These are phyloP conservation scores for Semaprochilodus insignis DNA, from an alignment of 2,797 vertebrate species.

Conservation along the genomic window DNA sequence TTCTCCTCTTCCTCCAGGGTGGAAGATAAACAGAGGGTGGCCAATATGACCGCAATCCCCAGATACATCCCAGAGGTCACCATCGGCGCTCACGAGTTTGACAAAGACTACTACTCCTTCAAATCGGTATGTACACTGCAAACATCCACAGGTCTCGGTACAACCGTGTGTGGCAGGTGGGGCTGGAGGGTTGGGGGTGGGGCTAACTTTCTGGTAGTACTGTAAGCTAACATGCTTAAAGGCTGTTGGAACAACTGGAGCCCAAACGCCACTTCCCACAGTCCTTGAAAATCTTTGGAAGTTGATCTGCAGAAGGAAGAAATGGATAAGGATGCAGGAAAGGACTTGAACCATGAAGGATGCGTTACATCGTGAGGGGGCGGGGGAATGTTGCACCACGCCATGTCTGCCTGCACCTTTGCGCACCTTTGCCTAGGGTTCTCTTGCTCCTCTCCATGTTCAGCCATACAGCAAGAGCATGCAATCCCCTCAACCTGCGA, in stretches of 20 bases:
- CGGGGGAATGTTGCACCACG: no score
- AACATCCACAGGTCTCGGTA: background rate
- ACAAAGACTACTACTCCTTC: constrained; percentile 76
- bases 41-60: constrained; percentile 73
- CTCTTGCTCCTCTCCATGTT: no score
- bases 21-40: constrained; percentile 82
- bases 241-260: constrained; percentile 31
- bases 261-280: background rate
- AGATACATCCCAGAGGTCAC: constrained; percentile 88
- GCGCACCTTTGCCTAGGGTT: no score
- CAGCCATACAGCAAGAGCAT: no score
- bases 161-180: background rate
- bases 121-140: constrained; percentile 74
- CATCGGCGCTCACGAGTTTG: constrained; percentile 81
- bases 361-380: background rate
- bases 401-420: no score
- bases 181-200: background rate
- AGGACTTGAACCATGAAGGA: constrained; percentile 16
- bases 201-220: constrained; percentile 6
- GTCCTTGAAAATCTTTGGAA: constrained; percentile 38
- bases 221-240: constrained; percentile 22
- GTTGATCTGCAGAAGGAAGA: constrained; percentile 27
- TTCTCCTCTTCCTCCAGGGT: constrained; percentile 71
- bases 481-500: no score
- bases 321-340: background rate